Evolutionary conservation across 1,140 invertebrate genomes (phyloP).

Genomic region (Dreissena rostriformis): DNA sequence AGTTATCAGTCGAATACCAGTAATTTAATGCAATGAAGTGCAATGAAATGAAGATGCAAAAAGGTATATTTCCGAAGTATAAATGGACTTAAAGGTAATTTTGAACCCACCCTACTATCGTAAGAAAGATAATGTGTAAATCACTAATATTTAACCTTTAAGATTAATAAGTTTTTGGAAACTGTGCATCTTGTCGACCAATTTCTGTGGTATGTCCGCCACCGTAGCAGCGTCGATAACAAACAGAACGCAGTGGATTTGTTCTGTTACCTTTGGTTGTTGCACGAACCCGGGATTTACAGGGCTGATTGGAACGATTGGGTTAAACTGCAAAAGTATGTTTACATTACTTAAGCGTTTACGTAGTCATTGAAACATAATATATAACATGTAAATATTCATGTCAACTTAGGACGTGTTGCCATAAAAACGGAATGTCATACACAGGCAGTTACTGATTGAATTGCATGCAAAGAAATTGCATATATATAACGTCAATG

Average conservation of each 20-base stretch:
- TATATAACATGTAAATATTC: not conserved
- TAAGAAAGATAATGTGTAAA: too few relatives aligned
- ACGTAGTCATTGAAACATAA: too few relatives aligned
- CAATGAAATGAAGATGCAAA: too few relatives aligned
- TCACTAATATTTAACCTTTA: not conserved
- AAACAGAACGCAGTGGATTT: conserved; percentile 48
- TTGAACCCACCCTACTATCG: too few relatives aligned
- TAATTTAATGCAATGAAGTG: too few relatives aligned
- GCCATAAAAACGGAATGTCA: not conserved
- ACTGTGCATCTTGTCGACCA: conserved; percentile 33
- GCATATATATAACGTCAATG: not conserved
- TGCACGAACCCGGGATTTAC: conserved; percentile 15
- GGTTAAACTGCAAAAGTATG: conserved; percentile 33
- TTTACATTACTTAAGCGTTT: too few relatives aligned
- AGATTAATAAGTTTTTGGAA: conserved; percentile 14
- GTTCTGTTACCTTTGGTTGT: conserved; percentile 20
- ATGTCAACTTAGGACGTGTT: not conserved
- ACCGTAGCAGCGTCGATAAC: conserved; percentile 36
- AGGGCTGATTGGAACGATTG: conserved; percentile 24
- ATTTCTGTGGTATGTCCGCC: conserved; percentile 9
- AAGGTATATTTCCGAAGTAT: too few relatives aligned
- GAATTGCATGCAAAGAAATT: conserved; percentile 8
- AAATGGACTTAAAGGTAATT: too few relatives aligned
- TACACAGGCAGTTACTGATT: not conserved
- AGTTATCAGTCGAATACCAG: too few relatives aligned